These are phyloP conservation scores for Neofelis nebulosa DNA, from an alignment of 2,113 vertebrate species.

Conservation along the genomic window DNA sequence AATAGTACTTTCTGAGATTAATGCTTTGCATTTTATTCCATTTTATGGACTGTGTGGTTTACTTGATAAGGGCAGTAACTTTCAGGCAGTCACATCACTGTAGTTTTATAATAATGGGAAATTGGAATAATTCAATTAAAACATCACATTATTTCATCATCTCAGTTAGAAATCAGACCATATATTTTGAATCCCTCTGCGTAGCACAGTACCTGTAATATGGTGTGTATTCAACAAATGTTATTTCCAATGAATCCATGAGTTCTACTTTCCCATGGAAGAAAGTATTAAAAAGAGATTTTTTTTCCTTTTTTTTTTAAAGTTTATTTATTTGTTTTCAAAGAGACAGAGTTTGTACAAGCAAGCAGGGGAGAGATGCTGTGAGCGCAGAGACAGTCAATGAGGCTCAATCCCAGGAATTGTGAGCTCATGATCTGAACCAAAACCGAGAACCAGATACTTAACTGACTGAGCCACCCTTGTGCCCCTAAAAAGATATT, in stretches of 20 bases:
- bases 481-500: background rate
- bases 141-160: background rate
- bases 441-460: too few relatives aligned
- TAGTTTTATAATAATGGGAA: background rate
- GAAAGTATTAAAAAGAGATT: background rate
- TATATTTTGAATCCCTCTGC: background rate
- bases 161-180: background rate
- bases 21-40: background rate
- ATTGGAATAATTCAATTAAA: background rate
- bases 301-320: too few relatives aligned
- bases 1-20: background rate
- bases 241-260: background rate
- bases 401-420: too few relatives aligned
- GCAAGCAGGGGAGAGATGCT: too few relatives aligned
- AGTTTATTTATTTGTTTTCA: too few relatives aligned
- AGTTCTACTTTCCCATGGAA: background rate
- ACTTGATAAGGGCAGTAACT: background rate
- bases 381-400: too few relatives aligned
- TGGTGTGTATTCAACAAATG: background rate
- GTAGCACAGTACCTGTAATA: background rate
- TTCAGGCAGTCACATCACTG: background rate
- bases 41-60: background rate
- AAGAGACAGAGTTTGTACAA: too few relatives aligned
- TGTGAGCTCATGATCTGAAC: too few relatives aligned
- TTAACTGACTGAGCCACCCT: too few relatives aligned